Conservation (phyloP, 37 sponge, comb jelly and placozoan species). For the Oopsacas minuta region DNA sequence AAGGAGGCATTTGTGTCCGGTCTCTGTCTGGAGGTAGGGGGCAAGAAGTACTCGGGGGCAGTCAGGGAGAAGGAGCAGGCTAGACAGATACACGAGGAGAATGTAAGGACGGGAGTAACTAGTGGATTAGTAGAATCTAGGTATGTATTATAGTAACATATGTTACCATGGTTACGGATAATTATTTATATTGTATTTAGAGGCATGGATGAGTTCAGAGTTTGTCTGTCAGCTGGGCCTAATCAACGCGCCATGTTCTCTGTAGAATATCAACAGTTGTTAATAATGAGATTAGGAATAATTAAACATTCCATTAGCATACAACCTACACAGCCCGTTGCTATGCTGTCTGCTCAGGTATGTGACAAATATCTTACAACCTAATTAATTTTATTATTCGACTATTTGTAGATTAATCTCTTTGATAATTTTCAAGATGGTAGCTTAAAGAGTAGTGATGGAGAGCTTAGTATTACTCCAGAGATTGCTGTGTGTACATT, state of each 20-base stretch:
- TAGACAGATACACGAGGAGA: not conserved
- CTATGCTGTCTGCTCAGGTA: not conserved
- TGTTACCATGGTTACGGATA: not conserved
- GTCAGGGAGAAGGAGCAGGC: conserved; percentile 5
- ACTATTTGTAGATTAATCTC: not conserved
- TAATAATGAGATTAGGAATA: not conserved
- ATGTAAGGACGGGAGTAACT: not conserved
- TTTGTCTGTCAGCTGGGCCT: not conserved
- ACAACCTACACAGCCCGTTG: not conserved
- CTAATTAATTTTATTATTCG: not conserved
- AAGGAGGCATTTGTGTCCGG: not conserved
- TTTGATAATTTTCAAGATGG: not conserved
- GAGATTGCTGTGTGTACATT: not conserved
- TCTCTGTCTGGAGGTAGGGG: conserved; percentile 16
- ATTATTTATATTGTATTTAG: not conserved
- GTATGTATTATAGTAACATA: not conserved
- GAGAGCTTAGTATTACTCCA: not conserved
- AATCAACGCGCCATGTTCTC: not conserved
- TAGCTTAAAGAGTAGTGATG: not conserved
- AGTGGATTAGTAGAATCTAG: not conserved
- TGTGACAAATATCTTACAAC: not conserved
- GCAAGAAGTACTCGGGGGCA: not conserved
- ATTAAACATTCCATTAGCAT: not conserved
- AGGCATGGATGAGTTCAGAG: conserved; percentile 1
- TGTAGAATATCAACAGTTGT: not conserved